phyloP scores from a whole-genome alignment of 2,888 invertebrate genomes.

The Catonia carolina region DNA sequence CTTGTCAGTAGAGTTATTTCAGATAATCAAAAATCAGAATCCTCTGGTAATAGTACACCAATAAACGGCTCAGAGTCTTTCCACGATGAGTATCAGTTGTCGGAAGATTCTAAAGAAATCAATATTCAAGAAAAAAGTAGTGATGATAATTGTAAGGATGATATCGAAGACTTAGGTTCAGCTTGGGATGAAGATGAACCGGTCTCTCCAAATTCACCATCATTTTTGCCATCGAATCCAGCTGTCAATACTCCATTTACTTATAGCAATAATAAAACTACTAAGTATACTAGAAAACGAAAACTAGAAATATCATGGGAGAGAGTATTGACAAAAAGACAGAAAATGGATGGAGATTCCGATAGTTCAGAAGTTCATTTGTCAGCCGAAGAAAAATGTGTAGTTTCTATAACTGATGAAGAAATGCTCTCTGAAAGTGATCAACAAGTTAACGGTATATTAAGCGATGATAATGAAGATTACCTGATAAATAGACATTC shows the following conservation, averaged over 20 bases:
- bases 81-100: slow-evolving; percentile 8
- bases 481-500: too few species aligned
- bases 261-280: slow-evolving; percentile 17
- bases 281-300: slow-evolving; percentile 3
- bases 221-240: slow-evolving; percentile 13
- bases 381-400: too few species aligned
- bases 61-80: not conserved
- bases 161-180: slow-evolving; percentile 42
- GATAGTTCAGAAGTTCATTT: slow-evolving; percentile 16
- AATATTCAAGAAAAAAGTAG: slow-evolving; percentile 10
- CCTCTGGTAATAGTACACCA: slow-evolving; percentile 6
- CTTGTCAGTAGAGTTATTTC: too few species aligned
- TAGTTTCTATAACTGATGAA: slow-evolving; percentile 17
- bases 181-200: slow-evolving; percentile 46
- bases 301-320: slow-evolving; percentile 4
- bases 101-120: slow-evolving; percentile 16
- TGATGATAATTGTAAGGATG: slow-evolving; percentile 36
- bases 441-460: slow-evolving; percentile 9
- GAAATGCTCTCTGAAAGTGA: slow-evolving; percentile 20
- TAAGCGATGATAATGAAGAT: slow-evolving; percentile 10
- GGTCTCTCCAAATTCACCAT: slow-evolving; percentile 26
- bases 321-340: slow-evolving; percentile 7
- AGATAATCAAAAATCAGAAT: slow-evolving; percentile 6
- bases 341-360: slow-evolving; percentile 19
- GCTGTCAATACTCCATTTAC: slow-evolving; percentile 14